A percentile compares a stretch with the other conserved stretches of the same genome.
Conservation (phyloP, 2,797 vertebrate genomes). For the Pseudochromis fuscus region DNA sequence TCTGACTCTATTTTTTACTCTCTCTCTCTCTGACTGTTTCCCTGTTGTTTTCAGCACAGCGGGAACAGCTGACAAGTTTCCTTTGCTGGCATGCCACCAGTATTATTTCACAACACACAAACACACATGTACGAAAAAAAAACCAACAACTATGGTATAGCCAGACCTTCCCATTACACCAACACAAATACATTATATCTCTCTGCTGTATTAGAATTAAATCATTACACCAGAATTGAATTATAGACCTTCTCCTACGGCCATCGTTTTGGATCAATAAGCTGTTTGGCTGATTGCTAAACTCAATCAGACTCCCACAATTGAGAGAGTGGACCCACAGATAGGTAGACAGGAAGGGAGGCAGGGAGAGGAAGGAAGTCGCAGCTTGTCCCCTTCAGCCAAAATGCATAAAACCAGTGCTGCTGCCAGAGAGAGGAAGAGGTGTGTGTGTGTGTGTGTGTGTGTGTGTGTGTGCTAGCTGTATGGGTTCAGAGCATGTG, state of each 20-base stretch:
- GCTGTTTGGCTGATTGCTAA: slow-evolving; percentile 42
- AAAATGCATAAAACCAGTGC: slow-evolving; percentile 31
- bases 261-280: slow-evolving; percentile 34
- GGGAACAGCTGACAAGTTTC: slow-evolving; percentile 77
- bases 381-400: slow-evolving; percentile 17
- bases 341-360: slow-evolving; percentile 43
- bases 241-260: slow-evolving; percentile 4
- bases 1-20: slow-evolving; percentile 39
- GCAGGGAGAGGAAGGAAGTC: slow-evolving; percentile 58
- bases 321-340: slow-evolving; percentile 13
- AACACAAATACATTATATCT: slow-evolving; percentile 11
- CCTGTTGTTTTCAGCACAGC: slow-evolving; percentile 71
- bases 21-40: slow-evolving; percentile 55
- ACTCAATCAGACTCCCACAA: slow-evolving; percentile 40
- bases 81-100: slow-evolving; percentile 67
- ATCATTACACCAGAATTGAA: slow-evolving; percentile 35
- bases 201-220: slow-evolving; percentile 4
- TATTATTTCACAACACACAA: slow-evolving; percentile 43
- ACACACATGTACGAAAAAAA: neutral
- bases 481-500: neutral
- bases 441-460: slow-evolving; percentile 16
- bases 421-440: slow-evolving; percentile 17
- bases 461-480: slow-evolving; percentile 16
- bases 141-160: neutral
- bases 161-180: neutral